Base-by-base conservation (phyloP, 2,797 vertebrate genomes). In the Sebastes alutus region DNA sequence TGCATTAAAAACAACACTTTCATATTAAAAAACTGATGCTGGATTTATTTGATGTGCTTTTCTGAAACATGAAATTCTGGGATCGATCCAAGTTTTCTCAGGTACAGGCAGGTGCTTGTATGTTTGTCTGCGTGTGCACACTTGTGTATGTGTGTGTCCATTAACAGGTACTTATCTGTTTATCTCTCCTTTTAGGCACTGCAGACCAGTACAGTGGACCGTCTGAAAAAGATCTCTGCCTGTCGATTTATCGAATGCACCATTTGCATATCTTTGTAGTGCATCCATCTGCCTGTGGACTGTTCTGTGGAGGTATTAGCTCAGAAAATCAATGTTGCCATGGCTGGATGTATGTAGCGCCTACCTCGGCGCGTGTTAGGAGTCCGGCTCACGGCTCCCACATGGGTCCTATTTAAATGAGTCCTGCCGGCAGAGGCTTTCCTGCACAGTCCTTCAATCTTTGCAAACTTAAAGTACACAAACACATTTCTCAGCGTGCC, bases 191-290 rank as follows among this genome's bases (percentile, higher is more conserved):
- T 95, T 94, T 93, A 95, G 94, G 90, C 89, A 87, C 90, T 87
- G 87, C 94, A 87, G 93, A 85, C 90, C 91, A 80, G 89, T 93
- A 93, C 92, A 93, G 91, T 91, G 90, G 90, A 93, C 92, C 84
- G 93, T 92, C 93, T 94, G 94, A 95, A 94, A 95, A 94, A 95
- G 94, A 95, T 93, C 92, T 94, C 91, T 72, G 89, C 89, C 89
- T 92, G 94, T 96, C 94, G 93, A 95, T 95, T 95, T 96, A 96
- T 96, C 30, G 95, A 96, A 92, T 89, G 85, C 80, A 63, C 77
- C 86, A 96, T 96, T 96, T 96, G 95, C 96, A 96, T 96, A 96
- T 95, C 96, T 96, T 96, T 96, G 95, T 96, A 95, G 95, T 95
- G 92, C 94, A 94, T 94, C 94, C 93, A 93, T 94, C 95, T 93